Conservation (phyloP, 2,797 vertebrate genomes). For the Dicrostonyx torquatus region DNA sequence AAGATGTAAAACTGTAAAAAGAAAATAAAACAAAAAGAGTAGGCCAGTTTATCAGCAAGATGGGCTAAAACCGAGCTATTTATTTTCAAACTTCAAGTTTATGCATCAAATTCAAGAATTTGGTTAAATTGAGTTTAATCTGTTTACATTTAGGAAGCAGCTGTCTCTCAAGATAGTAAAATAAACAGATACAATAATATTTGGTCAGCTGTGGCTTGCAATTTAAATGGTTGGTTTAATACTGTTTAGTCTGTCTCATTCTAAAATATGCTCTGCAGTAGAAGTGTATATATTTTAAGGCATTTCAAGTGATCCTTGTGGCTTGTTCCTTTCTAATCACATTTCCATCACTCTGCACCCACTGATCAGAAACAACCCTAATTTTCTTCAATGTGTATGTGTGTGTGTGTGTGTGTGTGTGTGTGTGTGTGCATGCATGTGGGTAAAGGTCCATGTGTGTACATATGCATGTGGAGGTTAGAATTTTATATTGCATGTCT, state of each 20-base stretch:
- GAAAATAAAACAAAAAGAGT: not conserved
- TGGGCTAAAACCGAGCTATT: constrained; percentile 37
- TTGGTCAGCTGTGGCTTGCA: constrained; percentile 84
- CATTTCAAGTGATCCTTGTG: constrained; percentile 14
- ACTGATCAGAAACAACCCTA: not conserved
- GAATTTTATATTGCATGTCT: not conserved
- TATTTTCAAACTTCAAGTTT: constrained; percentile 63
- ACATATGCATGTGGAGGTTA: not conserved
- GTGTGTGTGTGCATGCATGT: not conserved
- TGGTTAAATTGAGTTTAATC: constrained; percentile 25
- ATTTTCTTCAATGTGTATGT: not conserved
- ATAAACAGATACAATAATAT: constrained; percentile 80
- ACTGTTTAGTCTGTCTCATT: constrained; percentile 78
- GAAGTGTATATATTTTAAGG: constrained; percentile 38
- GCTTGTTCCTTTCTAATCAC: not conserved
- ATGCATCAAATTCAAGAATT: constrained; percentile 55
- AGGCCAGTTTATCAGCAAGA: not conserved
- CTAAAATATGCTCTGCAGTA: constrained; percentile 59
- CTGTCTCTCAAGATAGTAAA: constrained; percentile 80
- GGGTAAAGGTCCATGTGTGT: not conserved
- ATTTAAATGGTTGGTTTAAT: constrained; percentile 80
- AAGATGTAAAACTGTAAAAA: not conserved
- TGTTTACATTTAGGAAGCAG: constrained; percentile 74
- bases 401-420: not conserved
- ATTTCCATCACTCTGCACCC: not conserved